Base-by-base conservation (phyloP, 2,888 invertebrate species). In the Bruchidius siliquastri region DNA sequence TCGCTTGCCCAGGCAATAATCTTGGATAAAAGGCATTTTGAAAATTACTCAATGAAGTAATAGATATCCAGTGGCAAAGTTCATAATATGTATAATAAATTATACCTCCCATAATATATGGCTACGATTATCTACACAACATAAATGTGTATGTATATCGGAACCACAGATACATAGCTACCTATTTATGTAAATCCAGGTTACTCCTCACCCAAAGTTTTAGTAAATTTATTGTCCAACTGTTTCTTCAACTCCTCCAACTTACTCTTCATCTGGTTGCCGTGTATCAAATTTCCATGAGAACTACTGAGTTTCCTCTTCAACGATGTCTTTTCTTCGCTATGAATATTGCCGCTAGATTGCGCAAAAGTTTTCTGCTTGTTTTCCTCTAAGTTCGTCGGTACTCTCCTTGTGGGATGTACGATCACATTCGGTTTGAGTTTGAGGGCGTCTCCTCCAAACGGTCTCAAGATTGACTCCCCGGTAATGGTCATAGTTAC, bases 171-270 rank as follows among this genome's bases (percentile, higher is more conserved):
- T 49, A 49, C 18, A 49, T 49, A 49, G 49, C 13, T 18, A 13
- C 18, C 49, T 1, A 49, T 49, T 49, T 49, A 3, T 26, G 13
- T 4, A 18, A 49, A 49, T 13, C 49, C 13, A 49, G 6, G 1
- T 49, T 49, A 49, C 13, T 49, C 49, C 73, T 75, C 72, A 77
- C 78, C 78, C 75, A 94, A 88, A 73, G 92, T 91, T 80, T 91
- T 91, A 76, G 91, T 91, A 84, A 94, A 93, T 80, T 90, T 89
- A 74, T 86, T 84, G 70, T 87, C 87, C 20, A 88, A 83, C 72
- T 82, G 78, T 70, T 77, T 79, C 69, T 80, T 80, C 2, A 83
- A 81, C n/a, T 85, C 85, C 76, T 87, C 86, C 21, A 85, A 80
- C 30, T 83, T 81, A 30, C 80, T 80, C 49, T 84, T 85, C n/a